phyloP scores from a whole-genome alignment of 1,140 invertebrate genomes.

The Ips typographus region DNA sequence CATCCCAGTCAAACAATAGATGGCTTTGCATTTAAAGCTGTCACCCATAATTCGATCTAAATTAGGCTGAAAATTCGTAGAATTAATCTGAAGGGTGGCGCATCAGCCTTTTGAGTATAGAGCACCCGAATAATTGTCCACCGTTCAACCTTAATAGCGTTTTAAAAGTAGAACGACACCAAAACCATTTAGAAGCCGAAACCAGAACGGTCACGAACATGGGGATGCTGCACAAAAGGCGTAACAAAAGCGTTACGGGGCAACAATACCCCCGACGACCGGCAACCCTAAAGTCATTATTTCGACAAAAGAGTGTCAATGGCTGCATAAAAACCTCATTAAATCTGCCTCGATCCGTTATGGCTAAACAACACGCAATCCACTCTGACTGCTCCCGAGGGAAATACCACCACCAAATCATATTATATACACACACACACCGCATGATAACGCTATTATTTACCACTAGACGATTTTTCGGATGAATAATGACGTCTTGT shows the following conservation, averaged over 20 bases:
- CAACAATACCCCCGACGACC: conserved; percentile 46
- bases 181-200: conserved; percentile 19
- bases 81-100: no score
- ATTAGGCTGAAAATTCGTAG: no score
- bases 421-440: no score
- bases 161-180: conserved; percentile 19
- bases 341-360: conserved; percentile 47
- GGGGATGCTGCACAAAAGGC: conserved; percentile 36
- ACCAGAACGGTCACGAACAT: conserved; percentile 17
- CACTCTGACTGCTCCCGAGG: conserved; percentile 39
- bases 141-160: conserved; percentile 8
- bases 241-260: conserved; percentile 36
- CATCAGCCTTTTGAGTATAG: no score
- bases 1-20: no score
- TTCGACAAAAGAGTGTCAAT: conserved; percentile 53
- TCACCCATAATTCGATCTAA: no score
- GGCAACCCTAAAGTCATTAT: conserved; percentile 52
- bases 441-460: no score
- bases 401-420: conserved; percentile 35
- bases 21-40: no score
- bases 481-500: no score
- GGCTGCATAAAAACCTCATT: conserved; percentile 53
- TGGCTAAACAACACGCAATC: conserved; percentile 46
- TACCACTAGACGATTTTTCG: no score
- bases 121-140: no score